These are phyloP conservation scores for Leptocoma aspasia DNA, from an alignment of 2,113 vertebrate species.

Conservation along the genomic window DNA sequence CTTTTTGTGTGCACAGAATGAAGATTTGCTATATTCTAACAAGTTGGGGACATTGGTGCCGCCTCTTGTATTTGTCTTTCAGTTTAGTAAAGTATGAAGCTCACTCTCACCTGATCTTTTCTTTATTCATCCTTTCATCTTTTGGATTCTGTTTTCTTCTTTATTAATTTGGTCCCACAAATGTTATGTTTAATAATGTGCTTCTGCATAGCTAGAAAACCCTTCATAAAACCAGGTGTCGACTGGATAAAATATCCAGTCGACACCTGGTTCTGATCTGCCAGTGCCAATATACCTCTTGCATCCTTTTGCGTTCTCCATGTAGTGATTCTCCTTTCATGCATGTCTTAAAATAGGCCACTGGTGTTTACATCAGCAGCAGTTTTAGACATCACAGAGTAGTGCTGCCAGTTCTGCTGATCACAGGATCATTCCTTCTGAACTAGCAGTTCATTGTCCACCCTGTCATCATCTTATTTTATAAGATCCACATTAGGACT, in stretches of 20 bases:
- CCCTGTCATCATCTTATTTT: neutral
- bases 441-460: neutral
- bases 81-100: neutral
- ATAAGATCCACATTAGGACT: neutral
- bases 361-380: constrained; percentile 21
- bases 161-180: neutral
- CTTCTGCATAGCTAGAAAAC: neutral
- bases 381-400: neutral
- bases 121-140: neutral
- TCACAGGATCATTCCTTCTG: neutral
- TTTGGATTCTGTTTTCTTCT: neutral
- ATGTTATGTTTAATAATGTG: neutral
- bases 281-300: neutral
- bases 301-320: neutral
- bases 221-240: too few relatives aligned
- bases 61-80: neutral
- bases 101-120: neutral
- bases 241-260: neutral
- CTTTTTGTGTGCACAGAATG: neutral
- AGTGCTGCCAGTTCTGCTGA: neutral
- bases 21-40: neutral
- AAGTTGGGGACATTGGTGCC: neutral
- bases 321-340: neutral
- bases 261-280: neutral
- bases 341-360: constrained; percentile 28